Percentiles rank a stretch among this genome's conserved stretches.
Conservation (phyloP, 2,113 vertebrate genomes). For the Bubo scandiacus region DNA sequence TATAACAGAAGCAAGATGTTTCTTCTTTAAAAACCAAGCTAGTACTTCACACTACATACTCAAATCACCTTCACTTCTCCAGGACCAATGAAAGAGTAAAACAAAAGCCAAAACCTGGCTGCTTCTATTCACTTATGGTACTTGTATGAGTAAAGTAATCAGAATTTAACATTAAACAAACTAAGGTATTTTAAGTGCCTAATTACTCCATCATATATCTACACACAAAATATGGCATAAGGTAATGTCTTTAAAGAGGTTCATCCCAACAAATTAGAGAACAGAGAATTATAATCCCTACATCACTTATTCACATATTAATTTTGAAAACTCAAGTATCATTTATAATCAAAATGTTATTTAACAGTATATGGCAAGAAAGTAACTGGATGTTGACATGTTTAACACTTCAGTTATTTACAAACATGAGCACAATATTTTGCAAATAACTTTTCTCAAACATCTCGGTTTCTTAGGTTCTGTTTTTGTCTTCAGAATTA, state of each 20-base stretch:
- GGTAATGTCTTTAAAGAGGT: background rate
- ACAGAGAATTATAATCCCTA: background rate
- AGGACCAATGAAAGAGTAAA: background rate
- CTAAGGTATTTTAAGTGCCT: background rate
- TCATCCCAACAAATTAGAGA: background rate
- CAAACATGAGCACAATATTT: background rate
- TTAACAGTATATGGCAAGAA: background rate
- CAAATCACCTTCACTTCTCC: background rate
- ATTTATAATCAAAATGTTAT: background rate
- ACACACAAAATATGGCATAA: background rate
- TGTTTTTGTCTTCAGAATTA: background rate
- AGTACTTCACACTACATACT: background rate
- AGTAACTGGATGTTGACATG: background rate
- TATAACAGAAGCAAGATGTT: background rate
- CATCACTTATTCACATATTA: background rate
- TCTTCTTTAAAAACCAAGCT: background rate
- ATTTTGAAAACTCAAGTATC: background rate
- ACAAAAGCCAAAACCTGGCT: background rate
- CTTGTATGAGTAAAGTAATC: background rate
- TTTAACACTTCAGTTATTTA: background rate
- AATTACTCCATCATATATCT: background rate
- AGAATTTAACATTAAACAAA: background rate
- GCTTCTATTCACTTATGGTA: background rate
- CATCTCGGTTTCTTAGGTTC: background rate
- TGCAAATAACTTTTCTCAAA: background rate